Evolutionary conservation across 23 tunicate genomes (phyloP).

Genomic region (Botrylloides violaceus): DNA sequence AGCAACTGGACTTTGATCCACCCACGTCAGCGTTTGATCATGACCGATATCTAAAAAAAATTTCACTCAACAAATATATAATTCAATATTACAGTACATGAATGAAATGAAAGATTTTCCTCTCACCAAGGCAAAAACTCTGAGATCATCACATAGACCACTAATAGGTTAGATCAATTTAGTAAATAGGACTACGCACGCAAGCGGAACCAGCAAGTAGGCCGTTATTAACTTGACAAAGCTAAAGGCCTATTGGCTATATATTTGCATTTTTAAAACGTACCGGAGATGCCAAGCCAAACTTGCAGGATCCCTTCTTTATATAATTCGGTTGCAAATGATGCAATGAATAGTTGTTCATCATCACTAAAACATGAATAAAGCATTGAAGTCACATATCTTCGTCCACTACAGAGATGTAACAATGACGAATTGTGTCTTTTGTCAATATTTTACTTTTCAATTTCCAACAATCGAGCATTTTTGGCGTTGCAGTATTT

Average conservation of each 20-base stretch:
- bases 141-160: too few species aligned
- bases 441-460: constrained; percentile 48
- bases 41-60: constrained; percentile 33
- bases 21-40: constrained; percentile 36
- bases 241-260: background rate
- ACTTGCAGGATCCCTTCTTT: constrained; percentile 41
- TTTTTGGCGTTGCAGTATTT: constrained; percentile 40
- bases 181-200: too few species aligned
- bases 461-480: constrained; percentile 42
- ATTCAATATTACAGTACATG: too few species aligned
- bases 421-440: too few species aligned
- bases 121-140: too few species aligned
- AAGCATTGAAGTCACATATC: background rate
- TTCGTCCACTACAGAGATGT: too few species aligned
- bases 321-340: constrained; percentile 30
- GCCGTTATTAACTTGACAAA: too few species aligned
- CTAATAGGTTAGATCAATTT: too few species aligned
- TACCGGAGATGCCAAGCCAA: constrained; percentile 80
- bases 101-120: too few species aligned
- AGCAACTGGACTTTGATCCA: constrained; percentile 30
- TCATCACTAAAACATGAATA: background rate
- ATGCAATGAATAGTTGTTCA: constrained; percentile 33
- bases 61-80: too few species aligned
- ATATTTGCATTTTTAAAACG: background rate
- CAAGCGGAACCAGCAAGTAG: too few species aligned